Evolutionary conservation across 1,140 invertebrate genomes (phyloP).

Genomic region (Magallana gigas): DNA sequence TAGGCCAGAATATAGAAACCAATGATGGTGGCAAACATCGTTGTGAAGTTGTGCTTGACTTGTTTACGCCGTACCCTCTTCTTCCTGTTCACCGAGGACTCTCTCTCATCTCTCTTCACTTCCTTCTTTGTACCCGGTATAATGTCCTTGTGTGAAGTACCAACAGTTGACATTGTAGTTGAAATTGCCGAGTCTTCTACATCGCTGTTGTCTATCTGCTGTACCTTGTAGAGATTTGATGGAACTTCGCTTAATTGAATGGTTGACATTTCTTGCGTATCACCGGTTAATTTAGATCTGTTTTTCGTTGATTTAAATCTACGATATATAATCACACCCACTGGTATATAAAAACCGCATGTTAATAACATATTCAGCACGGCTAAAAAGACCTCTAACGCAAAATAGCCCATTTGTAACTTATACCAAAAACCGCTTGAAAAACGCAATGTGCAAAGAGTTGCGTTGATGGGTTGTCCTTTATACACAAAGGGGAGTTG

Average conservation of each 20-base stretch:
- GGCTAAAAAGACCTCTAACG: neutral
- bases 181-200: neutral
- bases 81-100: neutral
- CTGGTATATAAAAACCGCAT: conserved; percentile 4
- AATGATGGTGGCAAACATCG: conserved; percentile 3
- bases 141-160: neutral
- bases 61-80: neutral
- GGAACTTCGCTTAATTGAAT: neutral
- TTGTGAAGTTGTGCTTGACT: conserved; percentile 5
- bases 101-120: neutral
- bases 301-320: neutral
- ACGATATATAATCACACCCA: neutral
- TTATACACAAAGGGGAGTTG: neutral
- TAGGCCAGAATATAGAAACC: neutral
- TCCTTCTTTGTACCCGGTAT: neutral
- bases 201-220: neutral
- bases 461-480: neutral
- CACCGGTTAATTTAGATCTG: neutral
- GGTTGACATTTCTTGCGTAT: neutral
- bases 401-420: neutral
- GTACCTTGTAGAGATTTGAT: neutral
- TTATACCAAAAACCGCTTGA: neutral
- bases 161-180: neutral
- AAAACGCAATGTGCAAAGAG: conserved; percentile 9
- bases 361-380: neutral